These are phyloP conservation scores for Drosophila gunungcola DNA, from an alignment of 1,140 invertebrate genomes.

Conservation along the genomic window DNA sequence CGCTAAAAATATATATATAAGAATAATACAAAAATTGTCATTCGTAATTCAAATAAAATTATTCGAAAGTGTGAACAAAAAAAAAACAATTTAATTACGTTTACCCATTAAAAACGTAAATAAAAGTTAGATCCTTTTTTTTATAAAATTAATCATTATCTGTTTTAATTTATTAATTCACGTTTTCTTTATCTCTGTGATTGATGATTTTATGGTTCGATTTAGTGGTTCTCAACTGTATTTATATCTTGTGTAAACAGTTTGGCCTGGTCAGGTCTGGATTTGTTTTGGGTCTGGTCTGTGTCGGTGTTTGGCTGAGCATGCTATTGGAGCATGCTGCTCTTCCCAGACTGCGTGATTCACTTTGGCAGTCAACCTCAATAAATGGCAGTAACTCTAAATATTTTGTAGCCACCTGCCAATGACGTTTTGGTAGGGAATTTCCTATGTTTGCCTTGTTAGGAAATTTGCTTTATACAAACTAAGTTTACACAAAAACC, in stretches of 20 bases:
- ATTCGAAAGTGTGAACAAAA: too few species aligned
- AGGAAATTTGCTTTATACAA: too few species aligned
- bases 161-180: too few species aligned
- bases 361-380: slow-evolving; percentile 21
- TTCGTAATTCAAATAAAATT: too few species aligned
- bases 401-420: background rate
- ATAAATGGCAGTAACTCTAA: slow-evolving; percentile 11
- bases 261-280: slow-evolving; percentile 30
- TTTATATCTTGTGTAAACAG: slow-evolving; percentile 34
- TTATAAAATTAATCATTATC: too few species aligned
- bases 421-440: slow-evolving; percentile 1
- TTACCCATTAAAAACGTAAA: too few species aligned
- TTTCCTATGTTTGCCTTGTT: background rate
- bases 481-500: background rate
- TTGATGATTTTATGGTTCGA: background rate
- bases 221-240: slow-evolving; percentile 1
- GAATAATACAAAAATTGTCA: too few species aligned
- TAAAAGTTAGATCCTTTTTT: too few species aligned
- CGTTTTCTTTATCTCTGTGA: too few species aligned
- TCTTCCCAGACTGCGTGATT: slow-evolving; percentile 28
- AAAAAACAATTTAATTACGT: too few species aligned
- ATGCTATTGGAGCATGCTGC: slow-evolving; percentile 33
- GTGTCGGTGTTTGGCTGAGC: slow-evolving; percentile 16
- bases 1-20: too few species aligned
- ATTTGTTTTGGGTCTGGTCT: slow-evolving; percentile 27